Percentiles rank a stretch among this genome's conserved stretches.
Evolutionary conservation across 2,797 vertebrate species (phyloP).

Genomic region (Telmatherina bonti): DNA sequence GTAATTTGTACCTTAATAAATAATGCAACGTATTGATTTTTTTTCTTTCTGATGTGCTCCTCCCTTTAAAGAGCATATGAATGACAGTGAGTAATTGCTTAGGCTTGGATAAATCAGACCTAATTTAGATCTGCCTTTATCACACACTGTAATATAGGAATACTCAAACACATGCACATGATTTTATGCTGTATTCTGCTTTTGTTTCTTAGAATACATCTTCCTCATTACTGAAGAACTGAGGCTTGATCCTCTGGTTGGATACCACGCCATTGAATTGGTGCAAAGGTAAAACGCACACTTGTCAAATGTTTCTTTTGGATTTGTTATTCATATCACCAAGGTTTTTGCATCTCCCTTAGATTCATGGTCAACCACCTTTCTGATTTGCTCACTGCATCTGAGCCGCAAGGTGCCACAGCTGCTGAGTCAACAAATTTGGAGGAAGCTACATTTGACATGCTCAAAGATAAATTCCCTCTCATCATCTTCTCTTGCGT

Average conservation of each 20-base stretch:
- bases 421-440: constrained; percentile 38
- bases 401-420: constrained; percentile 23
- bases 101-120: background rate
- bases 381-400: constrained; percentile 69
- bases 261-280: constrained; percentile 91
- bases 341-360: constrained; percentile 8
- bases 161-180: background rate
- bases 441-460: constrained; percentile 77
- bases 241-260: constrained; percentile 83
- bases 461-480: constrained; percentile 80
- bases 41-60: background rate
- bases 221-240: constrained; percentile 89
- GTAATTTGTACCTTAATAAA: background rate
- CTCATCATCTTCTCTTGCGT: constrained; percentile 89
- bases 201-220: constrained; percentile 83
- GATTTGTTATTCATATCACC: background rate
- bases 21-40: background rate
- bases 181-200: constrained; percentile 2
- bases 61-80: background rate
- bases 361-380: constrained; percentile 92
- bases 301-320: too few relatives aligned
- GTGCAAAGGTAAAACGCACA: constrained; percentile 90
- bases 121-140: background rate
- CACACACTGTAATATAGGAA: background rate
- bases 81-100: background rate